Percentiles rank a stretch among this genome's conserved stretches.
Conservation (phyloP, 2,888 invertebrate species). For the Thelaira solivaga region DNA sequence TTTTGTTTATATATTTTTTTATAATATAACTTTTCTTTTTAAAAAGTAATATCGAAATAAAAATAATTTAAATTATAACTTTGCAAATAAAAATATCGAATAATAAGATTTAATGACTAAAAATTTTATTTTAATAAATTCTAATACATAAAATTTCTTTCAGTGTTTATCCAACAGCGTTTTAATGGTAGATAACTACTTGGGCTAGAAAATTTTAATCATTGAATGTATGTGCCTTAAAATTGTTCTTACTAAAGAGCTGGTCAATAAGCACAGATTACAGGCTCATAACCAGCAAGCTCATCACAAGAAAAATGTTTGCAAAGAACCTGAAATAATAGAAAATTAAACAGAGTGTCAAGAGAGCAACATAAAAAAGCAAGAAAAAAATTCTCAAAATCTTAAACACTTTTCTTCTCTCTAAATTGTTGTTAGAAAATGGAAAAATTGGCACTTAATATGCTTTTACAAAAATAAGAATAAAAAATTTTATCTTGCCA, state of each 20-base stretch:
- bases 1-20: no score
- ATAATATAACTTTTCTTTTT: no score
- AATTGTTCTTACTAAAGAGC: constrained; percentile 7
- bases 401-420: no score
- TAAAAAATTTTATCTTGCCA: no score
- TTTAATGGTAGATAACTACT: not conserved
- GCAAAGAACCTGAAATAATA: not conserved
- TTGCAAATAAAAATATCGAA: no score
- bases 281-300: not conserved
- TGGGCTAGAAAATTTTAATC: not conserved
- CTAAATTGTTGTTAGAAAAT: not conserved
- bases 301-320: not conserved
- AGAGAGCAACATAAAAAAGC: not conserved
- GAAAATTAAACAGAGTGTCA: not conserved
- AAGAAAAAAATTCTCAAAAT: not conserved
- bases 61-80: no score
- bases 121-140: no score
- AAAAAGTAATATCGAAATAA: no score
- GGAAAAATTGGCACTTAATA: not conserved
- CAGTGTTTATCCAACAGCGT: not conserved
- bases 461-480: no score
- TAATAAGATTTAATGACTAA: no score
- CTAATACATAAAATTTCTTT: not conserved
- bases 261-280: constrained; percentile 19
- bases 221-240: constrained; percentile 1